phyloP scores from a whole-genome alignment of 2,113 vertebrate genomes.

The Brachyhypopomus gauderio region DNA sequence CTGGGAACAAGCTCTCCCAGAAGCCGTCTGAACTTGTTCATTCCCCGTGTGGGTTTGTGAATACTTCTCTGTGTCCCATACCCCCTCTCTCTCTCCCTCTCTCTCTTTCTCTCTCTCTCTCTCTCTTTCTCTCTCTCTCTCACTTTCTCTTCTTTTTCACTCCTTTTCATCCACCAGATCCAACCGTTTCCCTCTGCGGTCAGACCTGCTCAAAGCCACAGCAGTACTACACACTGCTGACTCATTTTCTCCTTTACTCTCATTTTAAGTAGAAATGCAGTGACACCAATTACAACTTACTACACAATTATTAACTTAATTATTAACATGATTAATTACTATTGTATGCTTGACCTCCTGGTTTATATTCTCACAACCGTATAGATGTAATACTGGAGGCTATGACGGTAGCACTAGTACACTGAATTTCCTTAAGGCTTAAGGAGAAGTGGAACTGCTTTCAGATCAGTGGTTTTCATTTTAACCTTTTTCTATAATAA shows the following conservation, averaged over 20 bases:
- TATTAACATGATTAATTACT: no score
- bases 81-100: background rate
- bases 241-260: no score
- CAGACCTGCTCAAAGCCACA: background rate
- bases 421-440: conserved; percentile 7
- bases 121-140: conserved; percentile 13
- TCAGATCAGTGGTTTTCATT: conserved; percentile 34
- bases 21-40: conserved; percentile 31
- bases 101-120: background rate
- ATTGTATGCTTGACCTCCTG: no score
- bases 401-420: background rate
- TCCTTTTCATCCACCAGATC: conserved; percentile 40
- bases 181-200: conserved; percentile 12
- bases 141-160: conserved; percentile 15
- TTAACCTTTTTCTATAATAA: background rate
- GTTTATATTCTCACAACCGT: background rate
- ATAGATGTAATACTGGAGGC: background rate
- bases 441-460: conserved; percentile 31
- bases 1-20: conserved; percentile 15
- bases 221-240: conserved; percentile 52
- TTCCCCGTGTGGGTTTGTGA: conserved; percentile 30
- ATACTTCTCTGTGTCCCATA: conserved; percentile 28
- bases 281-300: background rate
- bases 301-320: no score
- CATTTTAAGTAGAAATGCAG: background rate